Base-by-base conservation (phyloP, 2,888 invertebrate genomes). In the Acleris literana region DNA sequence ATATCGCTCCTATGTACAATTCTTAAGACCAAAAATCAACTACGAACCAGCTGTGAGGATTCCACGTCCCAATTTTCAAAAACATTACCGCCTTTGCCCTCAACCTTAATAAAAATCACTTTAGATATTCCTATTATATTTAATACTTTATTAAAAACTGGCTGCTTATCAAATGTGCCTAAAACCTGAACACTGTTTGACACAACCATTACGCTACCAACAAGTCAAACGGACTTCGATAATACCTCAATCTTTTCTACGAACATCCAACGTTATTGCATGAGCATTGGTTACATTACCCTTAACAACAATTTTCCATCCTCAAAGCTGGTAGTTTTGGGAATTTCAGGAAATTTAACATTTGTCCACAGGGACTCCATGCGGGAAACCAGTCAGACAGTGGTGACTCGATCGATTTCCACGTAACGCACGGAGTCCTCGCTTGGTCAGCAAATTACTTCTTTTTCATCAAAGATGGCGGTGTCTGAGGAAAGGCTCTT, bases 401-500 rank as follows among this genome's bases (percentile, higher is more conserved):
- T 97, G 82, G 97, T 97, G 84, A 97, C 97, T 72, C 97, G 95
- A 87, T 97, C 97, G 78, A 97, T 95, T 91, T 97, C 97, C 85
- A 97, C 96, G 90, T 97, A 97, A 85, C 97, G 96, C 93, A 97
- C 97, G 95, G 97, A 97, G 96, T 96, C 96, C 95, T 97, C 97
- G 96, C 95, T 97, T 94, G 97, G 97, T 97, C 97, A 97, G 97
- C 97, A 97, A 94, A 97, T 97, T 93, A 97, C 96, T 88, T 97
- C 97, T 87, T 97, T 97, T 79, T 96, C 96, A 78, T 96, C 97
- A 78, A 97, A 95, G 71, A 96, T 96, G 72, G 96, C 96, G 72
- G 97, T 96, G 88, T 97, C 97, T 33, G 96, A 95, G 67, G 96
- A 96, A 60, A 97, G 93, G 73, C 96, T 96, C 83, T 96, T 96